Evolutionary conservation across 92 coral and sea anemone genomes (phyloP), one percentile per base, ranked within the genome.

Genomic region (Porites divaricata): DNA sequence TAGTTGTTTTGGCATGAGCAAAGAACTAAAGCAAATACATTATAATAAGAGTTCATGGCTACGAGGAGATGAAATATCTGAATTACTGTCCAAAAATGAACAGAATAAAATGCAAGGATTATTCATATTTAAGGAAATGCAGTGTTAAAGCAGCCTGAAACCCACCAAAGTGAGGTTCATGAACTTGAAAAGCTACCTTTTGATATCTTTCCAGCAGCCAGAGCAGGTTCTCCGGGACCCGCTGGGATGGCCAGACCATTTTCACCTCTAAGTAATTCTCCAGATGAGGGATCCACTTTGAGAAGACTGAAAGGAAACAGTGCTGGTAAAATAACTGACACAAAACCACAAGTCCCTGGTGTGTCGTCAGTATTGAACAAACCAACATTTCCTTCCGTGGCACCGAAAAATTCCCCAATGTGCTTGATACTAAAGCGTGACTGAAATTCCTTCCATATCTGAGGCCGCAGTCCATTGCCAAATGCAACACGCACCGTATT

Each of bases 401-500:
- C 87, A n/a, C 98, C 99, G 76, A 93, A 97, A 63, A 92, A 87
- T 61, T 97, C 99, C n/a, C 89, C 94, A 70, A 97, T 95, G 23
- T 75, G 84, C 15, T 80, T 78, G 87, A 97, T 88, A 58, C 88
- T 78, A 75, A 97, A 97, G 64, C 99, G 95, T 10, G 95, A 82
- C 85, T 97, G 93, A 53, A 97, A 95, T 14, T 95, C 94, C n/a
- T 85, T 80, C 99, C 99, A 97, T 64, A 97, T 91, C 69, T 95
- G 92, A 3, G 96, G 95, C 57, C 92, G 83, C 24, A 97, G 89
- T 13, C 99, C 99, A 79, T 97, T 97, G 48, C 98, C 99, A 6
- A 83, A 35, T 9, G 95, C 93, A 16, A 92, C 75, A n/a, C 94
- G 95, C 23, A 97, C 74, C 14, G 92, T 53, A 88, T 95, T 97